phyloP scores from a whole-genome alignment of 2,797 vertebrate genomes.

The Pogonophryne albipinna region DNA sequence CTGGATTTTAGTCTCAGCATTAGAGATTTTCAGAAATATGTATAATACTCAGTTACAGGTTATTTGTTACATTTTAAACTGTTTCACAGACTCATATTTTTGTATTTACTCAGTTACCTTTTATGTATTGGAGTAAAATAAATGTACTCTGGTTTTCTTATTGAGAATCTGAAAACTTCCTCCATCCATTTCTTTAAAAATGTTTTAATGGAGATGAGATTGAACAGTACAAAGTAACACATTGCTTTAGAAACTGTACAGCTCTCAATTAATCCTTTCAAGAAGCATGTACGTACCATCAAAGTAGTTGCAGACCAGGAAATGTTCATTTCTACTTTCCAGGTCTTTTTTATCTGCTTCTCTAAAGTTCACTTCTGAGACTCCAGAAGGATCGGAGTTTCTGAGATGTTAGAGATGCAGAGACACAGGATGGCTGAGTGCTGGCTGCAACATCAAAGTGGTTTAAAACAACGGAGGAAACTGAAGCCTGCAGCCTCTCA shows the following conservation, averaged over 20 bases:
- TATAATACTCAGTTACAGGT: no score
- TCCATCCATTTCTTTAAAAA: not conserved
- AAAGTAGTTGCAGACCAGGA: constrained; percentile 4
- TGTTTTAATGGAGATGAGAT: not conserved
- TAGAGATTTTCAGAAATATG: no score
- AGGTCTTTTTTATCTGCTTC: constrained; percentile 13
- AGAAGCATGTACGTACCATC: not conserved
- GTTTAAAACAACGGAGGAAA: constrained; percentile 50
- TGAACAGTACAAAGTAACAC: not conserved
- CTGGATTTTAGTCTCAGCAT: no score
- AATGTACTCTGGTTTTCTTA: not conserved
- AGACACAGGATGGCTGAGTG: constrained; percentile 3
- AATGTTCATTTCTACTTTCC: constrained; percentile 31
- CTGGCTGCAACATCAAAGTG: constrained; percentile 44
- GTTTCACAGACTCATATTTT: no score
- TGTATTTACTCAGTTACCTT: no score
- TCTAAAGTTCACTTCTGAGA: constrained; percentile 25
- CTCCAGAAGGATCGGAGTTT: constrained; percentile 14
- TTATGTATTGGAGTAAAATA: no score
- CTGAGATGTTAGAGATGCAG: constrained; percentile 12
- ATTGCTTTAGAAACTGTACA: not conserved
- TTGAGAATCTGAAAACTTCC: not conserved
- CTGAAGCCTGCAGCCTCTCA: constrained; percentile 46
- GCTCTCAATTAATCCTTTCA: not conserved
- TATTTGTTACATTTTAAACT: no score